Evolutionary conservation across 2,113 vertebrate species (phyloP), one percentile per base, ranked within the genome.

Genomic region (Telmatochromis sp.): DNA sequence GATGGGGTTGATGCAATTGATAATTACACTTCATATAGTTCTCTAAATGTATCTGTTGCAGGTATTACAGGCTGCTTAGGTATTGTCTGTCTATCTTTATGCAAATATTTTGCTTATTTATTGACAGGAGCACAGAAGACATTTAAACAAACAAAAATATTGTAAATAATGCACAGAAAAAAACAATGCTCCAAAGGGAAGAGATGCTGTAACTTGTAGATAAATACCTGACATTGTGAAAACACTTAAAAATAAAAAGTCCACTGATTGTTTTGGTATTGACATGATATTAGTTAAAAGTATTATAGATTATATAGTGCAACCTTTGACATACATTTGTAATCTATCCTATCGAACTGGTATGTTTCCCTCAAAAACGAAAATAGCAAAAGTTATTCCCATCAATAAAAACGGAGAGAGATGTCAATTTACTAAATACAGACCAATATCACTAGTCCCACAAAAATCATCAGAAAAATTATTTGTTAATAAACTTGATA

Each of bases 381-480:
- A 53, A 53, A 53, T 53, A 53, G 19, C 49, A 53, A 53, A 53
- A 53, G 49, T 53, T 53, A n/a, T n/a, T 53, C 49, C 19, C 19
- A 53, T n/a, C 49, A 53, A 53, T 53, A 53, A 53, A 53, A 53
- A 1, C 0, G 3, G 1, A n/a, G n/a, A n/a, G 49, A 53, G 49
- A 53, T 53, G 49, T 53, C 49, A n/a, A 10, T 53, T 53, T 53
- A 53, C 49, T 3, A 53, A 53, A n/a, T 53, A 53, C 49, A 53
- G 49, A n/a, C 9, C 49, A 53, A 53, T 53, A 53, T 53, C 49
- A 53, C 49, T 10, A 51, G 1, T 51, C 17, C 49, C 17, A 51
- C 17, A 53, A 53, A 53, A 53, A 53, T 53, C 9, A 53, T 53
- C 49, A 53, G 49, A n/a, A 53, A n/a, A 3, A n/a, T n/a, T 53